These are phyloP conservation scores for Hycleus phaleratus DNA, from an alignment of 1,140 invertebrate genomes.

Conservation along the genomic window DNA sequence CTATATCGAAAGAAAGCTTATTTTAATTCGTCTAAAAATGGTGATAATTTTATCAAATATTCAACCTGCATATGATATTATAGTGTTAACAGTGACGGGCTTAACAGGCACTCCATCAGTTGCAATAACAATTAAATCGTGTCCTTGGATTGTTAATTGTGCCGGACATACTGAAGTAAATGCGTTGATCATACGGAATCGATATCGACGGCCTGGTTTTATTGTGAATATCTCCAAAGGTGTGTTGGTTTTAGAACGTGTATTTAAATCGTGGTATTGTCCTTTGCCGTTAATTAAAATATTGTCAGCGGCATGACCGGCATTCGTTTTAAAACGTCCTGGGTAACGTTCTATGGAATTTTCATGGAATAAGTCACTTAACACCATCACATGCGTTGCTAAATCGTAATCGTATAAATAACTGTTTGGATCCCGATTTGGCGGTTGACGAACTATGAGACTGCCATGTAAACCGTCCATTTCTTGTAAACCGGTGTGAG, in stretches of 20 bases:
- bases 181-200: constrained; percentile 84
- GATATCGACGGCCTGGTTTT: constrained; percentile 72
- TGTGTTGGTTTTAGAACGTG: constrained; percentile 80
- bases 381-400: constrained; percentile 76
- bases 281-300: constrained; percentile 85
- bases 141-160: constrained; percentile 79
- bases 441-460: constrained; percentile 74
- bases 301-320: constrained; percentile 78
- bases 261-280: constrained; percentile 77
- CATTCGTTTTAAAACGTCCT: constrained; percentile 76
- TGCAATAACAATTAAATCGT: constrained; percentile 72
- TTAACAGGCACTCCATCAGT: constrained; percentile 82
- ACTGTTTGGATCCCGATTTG: constrained; percentile 71
- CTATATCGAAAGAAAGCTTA: constrained; percentile 42
- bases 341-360: constrained; percentile 75
- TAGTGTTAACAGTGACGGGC: constrained; percentile 77
- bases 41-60: not conserved
- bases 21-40: no score
- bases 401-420: constrained; percentile 82
- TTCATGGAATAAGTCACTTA: constrained; percentile 88
- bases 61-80: constrained; percentile 79
- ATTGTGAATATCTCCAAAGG: constrained; percentile 79
- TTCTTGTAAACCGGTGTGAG: constrained; percentile 79
- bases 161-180: constrained; percentile 84
- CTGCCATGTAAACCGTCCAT: constrained; percentile 85